Evolutionary conservation across 2,888 invertebrate species (phyloP).

Genomic region (Marronus borbonicus): DNA sequence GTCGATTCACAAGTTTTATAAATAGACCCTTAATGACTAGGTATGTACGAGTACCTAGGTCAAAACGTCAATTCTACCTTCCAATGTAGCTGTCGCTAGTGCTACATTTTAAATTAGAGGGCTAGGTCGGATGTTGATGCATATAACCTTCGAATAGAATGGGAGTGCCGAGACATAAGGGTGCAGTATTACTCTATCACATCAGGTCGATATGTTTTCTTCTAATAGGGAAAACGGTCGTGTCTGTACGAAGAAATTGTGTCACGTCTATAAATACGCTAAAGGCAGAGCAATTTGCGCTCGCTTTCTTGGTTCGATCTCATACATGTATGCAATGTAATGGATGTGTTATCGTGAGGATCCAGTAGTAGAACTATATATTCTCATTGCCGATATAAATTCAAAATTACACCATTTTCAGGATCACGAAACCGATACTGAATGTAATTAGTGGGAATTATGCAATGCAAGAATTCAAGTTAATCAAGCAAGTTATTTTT

Average conservation of each 20-base stretch:
- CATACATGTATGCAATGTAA: neutral
- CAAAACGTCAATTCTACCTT: neutral
- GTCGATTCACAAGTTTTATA: too few species aligned
- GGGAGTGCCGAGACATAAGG: constrained; percentile 31
- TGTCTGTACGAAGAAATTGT: constrained; percentile 14
- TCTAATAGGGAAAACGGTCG: constrained; percentile 1
- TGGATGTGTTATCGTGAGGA: neutral
- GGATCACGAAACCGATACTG: too few species aligned
- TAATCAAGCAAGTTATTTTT: too few species aligned
- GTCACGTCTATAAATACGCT: constrained; percentile 19
- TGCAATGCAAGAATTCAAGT: too few species aligned
- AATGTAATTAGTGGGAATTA: too few species aligned
- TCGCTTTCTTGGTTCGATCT: neutral
- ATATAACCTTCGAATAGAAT: constrained; percentile 12
- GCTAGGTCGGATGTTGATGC: constrained; percentile 33
- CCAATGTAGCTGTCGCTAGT: neutral
- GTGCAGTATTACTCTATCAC: constrained; percentile 12
- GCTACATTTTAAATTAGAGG: constrained; percentile 23
- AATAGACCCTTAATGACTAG: too few species aligned
- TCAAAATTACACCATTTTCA: neutral
- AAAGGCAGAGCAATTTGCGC: neutral
- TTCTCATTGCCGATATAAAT: neutral
- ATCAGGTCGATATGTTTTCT: constrained; percentile 21
- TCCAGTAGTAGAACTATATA: neutral
- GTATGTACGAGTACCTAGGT: neutral